Evolutionary conservation across 2,888 invertebrate genomes (phyloP), one percentile per base, ranked within the genome.

Genomic region (Pilophorus perplexus): DNA sequence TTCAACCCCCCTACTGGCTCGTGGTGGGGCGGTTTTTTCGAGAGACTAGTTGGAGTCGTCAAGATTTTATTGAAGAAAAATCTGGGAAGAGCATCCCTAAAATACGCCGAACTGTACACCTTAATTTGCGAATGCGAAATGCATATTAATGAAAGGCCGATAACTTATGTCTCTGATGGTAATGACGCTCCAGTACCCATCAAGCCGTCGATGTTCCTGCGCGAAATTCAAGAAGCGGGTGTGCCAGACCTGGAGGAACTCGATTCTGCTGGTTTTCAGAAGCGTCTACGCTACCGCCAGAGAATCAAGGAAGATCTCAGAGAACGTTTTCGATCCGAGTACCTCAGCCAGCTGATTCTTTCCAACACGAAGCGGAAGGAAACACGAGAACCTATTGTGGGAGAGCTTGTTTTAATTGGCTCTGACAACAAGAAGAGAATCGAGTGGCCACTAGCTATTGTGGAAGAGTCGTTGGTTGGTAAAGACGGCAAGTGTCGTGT

Each of bases 101-200:
- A 14, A 5, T 42, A 42, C 42, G 8, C 42, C 5, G 42, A 42
- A n/a, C 16, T 42, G 5, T 16, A 42, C 6, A 14, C 14, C 5
- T n/a, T 16, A 14, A 42, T 14, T n/a, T 42, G 14, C 6, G 68
- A 69, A 4, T 66, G 25, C 16, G 60, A 69, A 52, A 16, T 37
- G 1, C 14, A 18, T 3, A 28, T 69, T 3, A 69, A 69, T 27
- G 23, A 59, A 18, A 20, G 69, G n/a, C 66, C 69, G 2, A 18
- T 69, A n/a, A 69, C 69, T n/a, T 69, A 69, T 48, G 6, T 69
- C 10, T 18, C 44, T 42, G 50, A 50, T 33, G 12, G 6, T 6
- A 44, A 44, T 18, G 44, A 44, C n/a, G 44, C 8, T 10, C 8
- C 44, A 18, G 44, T 44, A 10, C 44, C 44, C 14, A 44, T 44